Evolutionary conservation across 1,140 invertebrate species (phyloP).

Genomic region (Ceratina calcarata): DNA sequence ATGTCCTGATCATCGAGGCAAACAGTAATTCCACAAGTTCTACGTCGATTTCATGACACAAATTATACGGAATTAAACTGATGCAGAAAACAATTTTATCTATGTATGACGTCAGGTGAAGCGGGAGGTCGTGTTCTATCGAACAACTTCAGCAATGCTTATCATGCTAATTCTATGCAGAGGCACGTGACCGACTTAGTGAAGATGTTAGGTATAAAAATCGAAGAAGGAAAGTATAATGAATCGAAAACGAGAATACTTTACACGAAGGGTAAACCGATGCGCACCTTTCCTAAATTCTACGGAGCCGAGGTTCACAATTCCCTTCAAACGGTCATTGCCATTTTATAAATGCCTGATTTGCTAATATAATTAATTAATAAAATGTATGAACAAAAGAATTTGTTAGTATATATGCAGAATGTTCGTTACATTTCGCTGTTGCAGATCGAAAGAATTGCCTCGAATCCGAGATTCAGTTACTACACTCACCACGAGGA

Average conservation of each 20-base stretch:
- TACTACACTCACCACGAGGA: slow-evolving; percentile 22
- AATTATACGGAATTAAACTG: too few species aligned
- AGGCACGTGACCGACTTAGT: slow-evolving; percentile 45
- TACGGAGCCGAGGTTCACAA: slow-evolving; percentile 59
- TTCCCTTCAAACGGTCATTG: slow-evolving; percentile 59
- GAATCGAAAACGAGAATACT: slow-evolving; percentile 23
- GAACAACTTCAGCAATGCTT: slow-evolving; percentile 41
- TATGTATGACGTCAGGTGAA: slow-evolving; percentile 37
- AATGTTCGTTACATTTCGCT: not conserved
- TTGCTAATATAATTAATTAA: not conserved
- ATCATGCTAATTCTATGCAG: slow-evolving; percentile 58
- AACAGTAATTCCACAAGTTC: slow-evolving; percentile 44
- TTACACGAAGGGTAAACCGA: slow-evolving; percentile 30
- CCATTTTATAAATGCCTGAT: not conserved
- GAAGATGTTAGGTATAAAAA: slow-evolving; percentile 27
- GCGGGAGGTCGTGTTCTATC: slow-evolving; percentile 58
- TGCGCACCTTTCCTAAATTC: slow-evolving; percentile 31
- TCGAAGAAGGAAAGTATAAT: not conserved
- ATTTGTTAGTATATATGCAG: too few species aligned
- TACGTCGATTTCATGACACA: too few species aligned
- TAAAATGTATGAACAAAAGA: too few species aligned
- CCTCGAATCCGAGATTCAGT: slow-evolving; percentile 36
- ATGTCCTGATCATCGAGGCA: slow-evolving; percentile 64
- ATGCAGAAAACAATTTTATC: too few species aligned
- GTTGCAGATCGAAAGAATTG: slow-evolving; percentile 52